Base-by-base conservation (phyloP, 2,797 vertebrate species). In the Sandelia bainsii region DNA sequence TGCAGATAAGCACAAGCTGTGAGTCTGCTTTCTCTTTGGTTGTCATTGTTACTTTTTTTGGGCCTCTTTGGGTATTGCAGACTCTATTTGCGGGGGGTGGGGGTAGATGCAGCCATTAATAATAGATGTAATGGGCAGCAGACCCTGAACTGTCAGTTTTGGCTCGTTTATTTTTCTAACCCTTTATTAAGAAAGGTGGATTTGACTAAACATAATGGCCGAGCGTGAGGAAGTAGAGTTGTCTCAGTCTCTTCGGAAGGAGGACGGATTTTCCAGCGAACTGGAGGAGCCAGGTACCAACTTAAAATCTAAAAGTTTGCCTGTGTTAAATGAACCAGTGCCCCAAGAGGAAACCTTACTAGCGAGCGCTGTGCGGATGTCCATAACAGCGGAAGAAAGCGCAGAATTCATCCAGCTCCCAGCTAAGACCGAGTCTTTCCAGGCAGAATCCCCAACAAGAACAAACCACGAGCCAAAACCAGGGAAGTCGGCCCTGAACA, bases 271-370 rank as follows among this genome's bases (percentile, higher is more conserved):
- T 4, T 91, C 93, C 72, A 88, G 88, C 34, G 87, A 92, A 73
- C 79, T 82, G 46, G 88, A 92, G 53, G 93, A 93, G 9, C 74
- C 87, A 0, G 79, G 68, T 6, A 58, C 84, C 0, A 80, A 87
- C 78, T 86, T 92, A 23, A 94, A 95, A 82, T 96, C 94, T 1
- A 93, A 92, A 84, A 97, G 96, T 91, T 91, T 96, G 69, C 95
- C 96, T 0, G 67, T 82, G 32, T 85, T 97, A 52, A 95, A 89
- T 46, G 94, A 94, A 46, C 82, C 81, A 0, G 76, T 39, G 8
- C 91, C 83, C 10, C 89, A 89, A 46, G 85, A 91, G 81, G 86
- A 93, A 42, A 81, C 87, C 2, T 53, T 83, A 9, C 70, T 92
- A 71, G 77, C 86, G 14, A 73, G 85, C n/a, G 90, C 92, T 3